A percentile compares a stretch with the other conserved stretches of the same genome.
Evolutionary conservation across 2,888 invertebrate genomes (phyloP).

Genomic region (Drosophila quinaria): DNA sequence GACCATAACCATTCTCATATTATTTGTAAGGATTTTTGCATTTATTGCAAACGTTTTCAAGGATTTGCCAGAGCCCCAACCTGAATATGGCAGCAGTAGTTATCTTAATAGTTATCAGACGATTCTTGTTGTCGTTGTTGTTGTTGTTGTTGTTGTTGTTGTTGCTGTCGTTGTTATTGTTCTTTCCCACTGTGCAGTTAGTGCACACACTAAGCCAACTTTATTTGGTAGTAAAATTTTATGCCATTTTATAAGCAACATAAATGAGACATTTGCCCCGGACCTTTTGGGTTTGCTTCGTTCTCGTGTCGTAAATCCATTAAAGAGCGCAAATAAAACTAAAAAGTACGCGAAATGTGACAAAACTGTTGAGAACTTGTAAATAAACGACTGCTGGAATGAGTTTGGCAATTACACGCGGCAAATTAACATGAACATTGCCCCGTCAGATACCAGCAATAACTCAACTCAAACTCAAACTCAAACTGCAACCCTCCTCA

Average conservation of each 20-base stretch:
- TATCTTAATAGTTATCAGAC: constrained; percentile 80
- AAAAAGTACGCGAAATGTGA: constrained; percentile 45
- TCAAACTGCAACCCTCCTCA: constrained; percentile 18
- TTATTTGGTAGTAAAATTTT: constrained; percentile 71
- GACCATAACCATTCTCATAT: constrained; percentile 77
- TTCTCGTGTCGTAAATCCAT: constrained; percentile 66
- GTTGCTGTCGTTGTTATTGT: constrained; percentile 25
- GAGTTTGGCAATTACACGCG: constrained; percentile 60
- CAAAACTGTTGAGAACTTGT: constrained; percentile 58
- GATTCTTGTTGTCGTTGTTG: constrained; percentile 54
- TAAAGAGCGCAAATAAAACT: constrained; percentile 50
- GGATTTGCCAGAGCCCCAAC: constrained; percentile 63
- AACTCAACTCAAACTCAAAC: constrained; percentile 48
- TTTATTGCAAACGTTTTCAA: constrained; percentile 77
- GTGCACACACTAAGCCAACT: constrained; percentile 56
- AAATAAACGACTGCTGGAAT: constrained; percentile 58
- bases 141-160: constrained; percentile 29
- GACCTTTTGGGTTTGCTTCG: constrained; percentile 7
- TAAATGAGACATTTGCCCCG: constrained; percentile 74
- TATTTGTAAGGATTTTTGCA: constrained; percentile 82
- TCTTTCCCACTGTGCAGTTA: constrained; percentile 44
- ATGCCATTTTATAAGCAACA: constrained; percentile 66
- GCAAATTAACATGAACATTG: constrained; percentile 60
- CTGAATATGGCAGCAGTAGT: constrained; percentile 64
- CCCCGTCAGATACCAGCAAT: constrained; percentile 35